A percentile compares a stretch with the other conserved stretches of the same genome.
phyloP scores from a whole-genome alignment of 2,888 invertebrate species.

The Choreutis nemorana region DNA sequence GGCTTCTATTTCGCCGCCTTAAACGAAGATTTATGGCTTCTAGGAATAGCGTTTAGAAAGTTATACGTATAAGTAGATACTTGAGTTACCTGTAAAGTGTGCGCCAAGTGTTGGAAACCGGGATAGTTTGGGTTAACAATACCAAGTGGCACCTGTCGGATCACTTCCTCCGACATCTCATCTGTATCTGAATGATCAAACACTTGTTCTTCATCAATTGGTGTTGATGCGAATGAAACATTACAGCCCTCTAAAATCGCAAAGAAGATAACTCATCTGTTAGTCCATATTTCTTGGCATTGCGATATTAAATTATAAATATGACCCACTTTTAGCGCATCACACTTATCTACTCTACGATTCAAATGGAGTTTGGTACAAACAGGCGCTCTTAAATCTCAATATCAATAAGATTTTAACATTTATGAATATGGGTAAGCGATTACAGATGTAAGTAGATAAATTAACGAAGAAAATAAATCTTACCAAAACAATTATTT shows the following conservation, averaged over 20 bases:
- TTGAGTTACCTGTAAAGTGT: conserved; percentile 67
- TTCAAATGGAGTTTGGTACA: no score
- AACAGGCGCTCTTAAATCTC: no score
- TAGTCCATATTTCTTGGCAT: no score
- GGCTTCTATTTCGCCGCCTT: conserved; percentile 25
- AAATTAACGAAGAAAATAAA: no score
- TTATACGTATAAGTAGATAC: no score
- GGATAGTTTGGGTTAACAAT: conserved; percentile 87
- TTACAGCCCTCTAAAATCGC: conserved; percentile 25
- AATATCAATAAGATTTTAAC: no score
- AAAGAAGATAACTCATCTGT: background rate
- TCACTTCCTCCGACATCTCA: conserved; percentile 53
- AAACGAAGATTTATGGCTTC: conserved; percentile 26
- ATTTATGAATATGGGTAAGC: no score
- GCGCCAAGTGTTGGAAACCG: conserved; percentile 83
- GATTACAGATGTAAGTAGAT: no score
- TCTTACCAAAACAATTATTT: background rate
- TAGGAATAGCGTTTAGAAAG: conserved; percentile 1
- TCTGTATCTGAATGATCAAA: conserved; percentile 66
- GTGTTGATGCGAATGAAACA: conserved; percentile 38
- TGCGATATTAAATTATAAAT: no score
- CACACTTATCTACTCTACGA: no score
- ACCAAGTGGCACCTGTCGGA: conserved; percentile 66
- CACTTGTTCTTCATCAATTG: conserved; percentile 59
- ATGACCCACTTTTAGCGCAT: no score